A percentile compares a stretch with the other conserved stretches of the same genome.
Evolutionary conservation across 2,797 vertebrate genomes (phyloP).

Genomic region (Passerculus sandwichensis): DNA sequence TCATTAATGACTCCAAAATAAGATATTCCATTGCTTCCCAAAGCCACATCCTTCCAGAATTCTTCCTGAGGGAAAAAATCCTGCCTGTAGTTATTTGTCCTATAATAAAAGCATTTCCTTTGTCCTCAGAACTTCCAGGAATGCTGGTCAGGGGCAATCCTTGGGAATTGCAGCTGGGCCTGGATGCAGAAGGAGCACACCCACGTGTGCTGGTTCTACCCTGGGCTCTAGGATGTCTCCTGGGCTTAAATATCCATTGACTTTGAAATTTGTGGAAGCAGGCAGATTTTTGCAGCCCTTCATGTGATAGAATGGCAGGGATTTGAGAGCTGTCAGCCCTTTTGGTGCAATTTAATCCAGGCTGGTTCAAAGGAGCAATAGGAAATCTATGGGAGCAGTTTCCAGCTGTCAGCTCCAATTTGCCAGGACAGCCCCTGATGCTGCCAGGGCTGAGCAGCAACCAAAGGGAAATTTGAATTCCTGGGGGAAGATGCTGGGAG

Average conservation of each 20-base stretch:
- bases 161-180: neutral
- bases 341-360: conserved; percentile 69
- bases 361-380: conserved; percentile 62
- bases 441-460: neutral
- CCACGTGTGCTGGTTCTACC: neutral
- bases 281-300: conserved; percentile 35
- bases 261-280: conserved; percentile 56
- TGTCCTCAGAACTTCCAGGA: neutral
- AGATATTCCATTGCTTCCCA: neutral
- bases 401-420: conserved; percentile 73
- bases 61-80: neutral
- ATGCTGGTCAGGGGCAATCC: neutral
- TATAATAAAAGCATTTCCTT: neutral
- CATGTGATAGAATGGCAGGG: conserved; percentile 33
- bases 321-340: conserved; percentile 61
- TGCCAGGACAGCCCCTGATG: conserved; percentile 35
- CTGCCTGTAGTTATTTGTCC: neutral
- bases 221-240: neutral
- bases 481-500: conserved; percentile 1
- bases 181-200: neutral
- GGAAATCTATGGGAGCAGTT: conserved; percentile 75
- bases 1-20: neutral
- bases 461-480: neutral
- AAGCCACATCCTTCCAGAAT: neutral
- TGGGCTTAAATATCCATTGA: conserved; percentile 13